These are phyloP conservation scores for Sinocyclocheilus anophthalmus DNA, from an alignment of 2,113 vertebrate genomes.

Conservation along the genomic window DNA sequence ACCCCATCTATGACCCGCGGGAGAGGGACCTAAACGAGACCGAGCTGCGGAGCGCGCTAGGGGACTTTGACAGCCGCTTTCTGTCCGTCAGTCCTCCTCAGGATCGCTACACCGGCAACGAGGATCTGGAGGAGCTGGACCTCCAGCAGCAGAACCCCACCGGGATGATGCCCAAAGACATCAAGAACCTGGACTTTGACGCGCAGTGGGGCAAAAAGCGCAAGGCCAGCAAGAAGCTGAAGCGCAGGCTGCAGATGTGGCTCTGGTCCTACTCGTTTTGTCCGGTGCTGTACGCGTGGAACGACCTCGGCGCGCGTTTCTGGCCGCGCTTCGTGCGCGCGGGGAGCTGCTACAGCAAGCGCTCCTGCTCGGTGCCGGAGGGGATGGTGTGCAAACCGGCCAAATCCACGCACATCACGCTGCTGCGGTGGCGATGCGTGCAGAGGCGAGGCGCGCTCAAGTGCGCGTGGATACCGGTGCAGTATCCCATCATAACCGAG, in stretches of 20 bases:
- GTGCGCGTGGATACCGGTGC: constrained; percentile 94
- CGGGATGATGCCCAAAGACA: constrained; percentile 89
- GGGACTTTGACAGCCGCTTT: constrained; percentile 89
- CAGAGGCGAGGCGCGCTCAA: constrained; percentile 85
- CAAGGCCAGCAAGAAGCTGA: constrained; percentile 89
- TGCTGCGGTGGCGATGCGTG: constrained; percentile 90
- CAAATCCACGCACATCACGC: constrained; percentile 87
- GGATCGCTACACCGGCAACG: constrained; percentile 80
- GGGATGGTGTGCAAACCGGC: constrained; percentile 93
- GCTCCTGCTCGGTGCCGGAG: constrained; percentile 95
- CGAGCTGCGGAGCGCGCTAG: constrained; percentile 85
- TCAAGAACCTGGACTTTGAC: constrained; percentile 91
- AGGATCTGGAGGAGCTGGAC: constrained; percentile 83
- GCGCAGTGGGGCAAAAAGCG: constrained; percentile 85
- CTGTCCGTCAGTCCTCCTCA: constrained; percentile 84
- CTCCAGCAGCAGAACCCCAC: constrained; percentile 82
- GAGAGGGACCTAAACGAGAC: constrained; percentile 96
- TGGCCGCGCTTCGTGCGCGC: constrained; percentile 94
- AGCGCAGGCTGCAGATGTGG: constrained; percentile 95
- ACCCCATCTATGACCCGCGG: constrained; percentile 91
- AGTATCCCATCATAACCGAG: constrained; percentile 95
- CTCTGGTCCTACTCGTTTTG: constrained; percentile 95
- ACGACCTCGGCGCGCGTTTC: constrained; percentile 91
- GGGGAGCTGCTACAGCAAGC: constrained; percentile 90
- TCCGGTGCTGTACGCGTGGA: constrained; percentile 92